Base-by-base conservation (phyloP, 2,113 vertebrate genomes). In the Neodon shergylaensis region DNA sequence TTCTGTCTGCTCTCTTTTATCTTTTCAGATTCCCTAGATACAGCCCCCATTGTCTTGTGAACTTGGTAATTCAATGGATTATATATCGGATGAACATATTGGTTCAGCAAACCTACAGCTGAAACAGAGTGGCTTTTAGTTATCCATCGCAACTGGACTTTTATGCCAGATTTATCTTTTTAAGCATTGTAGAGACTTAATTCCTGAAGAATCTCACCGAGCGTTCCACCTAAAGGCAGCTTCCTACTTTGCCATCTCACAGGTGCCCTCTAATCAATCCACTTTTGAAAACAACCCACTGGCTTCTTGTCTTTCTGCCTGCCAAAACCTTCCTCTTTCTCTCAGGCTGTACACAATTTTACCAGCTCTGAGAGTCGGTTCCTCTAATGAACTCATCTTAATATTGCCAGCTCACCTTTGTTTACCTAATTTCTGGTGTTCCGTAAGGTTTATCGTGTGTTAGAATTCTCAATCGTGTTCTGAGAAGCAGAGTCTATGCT, bases 341-440 rank as follows among this genome's bases (percentile, higher is more conserved):
- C 11, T 63, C 42, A 17, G 31, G 36, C 52, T 17, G 81, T 68
- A 21, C 19, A 89, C 42, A 82, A 79, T 74, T 79, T 94, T 68
- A 61, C 39, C n/a, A 88, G 14, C 12, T 28, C 44, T 91, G 14
- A 9, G n/a, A 36, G 58, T 61, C 33, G 39, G 90, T 79, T 6
- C 33, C 26, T 94, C 76, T 54, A 31, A 17, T 58, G 44, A 94
- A 54, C 10, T 91, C 33, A 66, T 61, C 63, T 81, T 82, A 22
- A 93, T 58, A n/a, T 66, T 61, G 2, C 61, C 83, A 88, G 16
- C 70, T 88, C 22, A 16, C 19, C 11, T 73, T 91, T 9, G 33
- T 94, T 94, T 76, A 54, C 19, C 24, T 96, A 49, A 88, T 65
- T 63, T 76, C 44, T 90, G 21, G n/a, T 74, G 70, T 87, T 78